These are phyloP conservation scores for Nasonia giraulti DNA, from an alignment of 1,140 invertebrate species.

Conservation along the genomic window DNA sequence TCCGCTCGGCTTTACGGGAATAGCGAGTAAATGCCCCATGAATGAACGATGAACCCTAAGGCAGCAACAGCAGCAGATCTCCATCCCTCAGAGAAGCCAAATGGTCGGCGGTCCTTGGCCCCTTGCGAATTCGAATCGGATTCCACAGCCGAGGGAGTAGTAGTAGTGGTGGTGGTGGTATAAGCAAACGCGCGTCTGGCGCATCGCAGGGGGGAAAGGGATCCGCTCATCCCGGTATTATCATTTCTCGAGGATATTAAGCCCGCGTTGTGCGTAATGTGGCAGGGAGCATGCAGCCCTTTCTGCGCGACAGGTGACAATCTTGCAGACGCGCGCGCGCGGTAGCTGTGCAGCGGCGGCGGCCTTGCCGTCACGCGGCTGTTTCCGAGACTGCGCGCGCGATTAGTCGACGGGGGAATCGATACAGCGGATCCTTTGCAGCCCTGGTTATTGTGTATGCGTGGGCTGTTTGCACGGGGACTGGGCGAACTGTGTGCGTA, in stretches of 20 bases:
- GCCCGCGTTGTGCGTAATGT: background rate
- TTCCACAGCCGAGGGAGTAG: slow-evolving; percentile 56
- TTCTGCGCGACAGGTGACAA: slow-evolving; percentile 26
- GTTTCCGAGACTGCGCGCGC: slow-evolving; percentile 1
- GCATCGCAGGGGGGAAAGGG: background rate
- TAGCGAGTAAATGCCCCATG: slow-evolving; percentile 74
- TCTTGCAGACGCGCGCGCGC: background rate
- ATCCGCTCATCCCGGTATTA: background rate
- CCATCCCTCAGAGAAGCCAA: background rate
- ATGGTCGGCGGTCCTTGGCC: slow-evolving; percentile 14
- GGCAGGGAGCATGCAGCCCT: background rate
- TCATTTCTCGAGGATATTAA: slow-evolving; percentile 39
- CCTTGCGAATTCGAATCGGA: slow-evolving; percentile 65
- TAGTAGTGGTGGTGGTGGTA: too few species aligned
- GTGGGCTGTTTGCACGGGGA: background rate
- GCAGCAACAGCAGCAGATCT: slow-evolving; percentile 51
- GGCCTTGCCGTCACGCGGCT: too few species aligned
- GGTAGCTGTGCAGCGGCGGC: too few species aligned
- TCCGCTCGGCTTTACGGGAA: slow-evolving; percentile 68
- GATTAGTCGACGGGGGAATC: background rate
- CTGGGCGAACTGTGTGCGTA: background rate
- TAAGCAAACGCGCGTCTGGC: background rate
- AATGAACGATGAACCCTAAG: slow-evolving; percentile 73
- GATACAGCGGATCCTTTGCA: slow-evolving; percentile 15
- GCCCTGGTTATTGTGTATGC: background rate